These are phyloP conservation scores for Trididemnum miniatum DNA, from an alignment of 23 tunicate species.

Conservation along the genomic window DNA sequence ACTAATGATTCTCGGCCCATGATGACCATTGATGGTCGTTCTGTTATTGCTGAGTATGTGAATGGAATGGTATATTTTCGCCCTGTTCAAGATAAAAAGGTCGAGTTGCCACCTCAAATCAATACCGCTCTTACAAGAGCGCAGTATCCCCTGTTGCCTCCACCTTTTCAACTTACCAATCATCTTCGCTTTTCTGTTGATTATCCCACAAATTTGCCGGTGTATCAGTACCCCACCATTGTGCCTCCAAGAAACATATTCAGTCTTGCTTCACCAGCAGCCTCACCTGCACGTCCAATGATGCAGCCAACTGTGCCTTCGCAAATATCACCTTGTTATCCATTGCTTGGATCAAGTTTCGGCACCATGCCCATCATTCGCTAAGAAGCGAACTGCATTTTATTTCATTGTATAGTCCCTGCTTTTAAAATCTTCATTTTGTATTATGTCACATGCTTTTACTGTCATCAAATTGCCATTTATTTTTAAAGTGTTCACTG, in stretches of 20 bases:
- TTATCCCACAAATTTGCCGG: neutral
- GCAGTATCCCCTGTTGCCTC: neutral
- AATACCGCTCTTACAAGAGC: neutral
- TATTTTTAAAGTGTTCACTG: too few relatives aligned
- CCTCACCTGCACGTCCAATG: neutral
- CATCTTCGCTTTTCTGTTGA: neutral
- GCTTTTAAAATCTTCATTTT: too few relatives aligned
- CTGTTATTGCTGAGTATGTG: conserved; percentile 16
- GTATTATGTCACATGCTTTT: too few relatives aligned
- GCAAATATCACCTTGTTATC: neutral
- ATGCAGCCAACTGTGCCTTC: neutral
- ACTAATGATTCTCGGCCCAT: neutral
- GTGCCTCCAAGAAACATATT: neutral
- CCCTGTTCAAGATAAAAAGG: conserved; percentile 1
- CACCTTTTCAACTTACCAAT: conserved; percentile 13
- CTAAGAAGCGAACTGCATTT: neutral
- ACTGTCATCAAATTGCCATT: too few relatives aligned
- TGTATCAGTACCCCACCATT: neutral
- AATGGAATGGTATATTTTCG: conserved; percentile 42
- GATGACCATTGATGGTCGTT: conserved; percentile 8
- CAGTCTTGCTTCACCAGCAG: neutral
- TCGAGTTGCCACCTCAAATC: neutral
- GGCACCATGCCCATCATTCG: neutral
- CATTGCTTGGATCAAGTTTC: neutral
- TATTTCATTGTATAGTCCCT: too few relatives aligned